phyloP scores from a whole-genome alignment of 2,113 vertebrate species.

The Gambusia affinis region DNA sequence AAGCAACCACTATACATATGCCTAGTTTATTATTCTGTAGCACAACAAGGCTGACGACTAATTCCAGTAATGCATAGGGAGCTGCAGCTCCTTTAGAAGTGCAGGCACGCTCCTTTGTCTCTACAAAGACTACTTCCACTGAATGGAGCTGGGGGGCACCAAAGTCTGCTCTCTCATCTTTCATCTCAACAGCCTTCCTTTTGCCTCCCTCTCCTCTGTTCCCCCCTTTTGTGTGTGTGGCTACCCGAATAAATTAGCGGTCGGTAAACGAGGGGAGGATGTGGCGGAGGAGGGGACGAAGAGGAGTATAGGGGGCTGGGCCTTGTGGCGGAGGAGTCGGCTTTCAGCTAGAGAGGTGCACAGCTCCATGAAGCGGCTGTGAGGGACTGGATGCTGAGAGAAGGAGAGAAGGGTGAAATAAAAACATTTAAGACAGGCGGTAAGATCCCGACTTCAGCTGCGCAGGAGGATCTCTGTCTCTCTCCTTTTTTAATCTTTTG shows the following conservation, averaged over 20 bases:
- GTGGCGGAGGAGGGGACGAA: constrained; percentile 47
- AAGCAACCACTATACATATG: neutral
- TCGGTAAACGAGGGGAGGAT: constrained; percentile 40
- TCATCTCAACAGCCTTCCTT: constrained; percentile 35
- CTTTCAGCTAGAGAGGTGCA: constrained; percentile 75
- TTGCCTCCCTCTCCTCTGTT: constrained; percentile 17
- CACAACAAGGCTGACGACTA: neutral
- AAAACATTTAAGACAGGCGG: constrained; percentile 13
- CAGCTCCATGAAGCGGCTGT: constrained; percentile 53
- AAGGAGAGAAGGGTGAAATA: constrained; percentile 20
- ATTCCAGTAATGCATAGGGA: neutral
- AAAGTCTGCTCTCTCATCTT: constrained; percentile 72
- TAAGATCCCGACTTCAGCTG: constrained; percentile 5
- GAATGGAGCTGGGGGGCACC: constrained; percentile 82
- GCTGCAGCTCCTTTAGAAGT: constrained; percentile 8
- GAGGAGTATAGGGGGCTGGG: constrained; percentile 54
- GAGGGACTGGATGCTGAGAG: constrained; percentile 71
- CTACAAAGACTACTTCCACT: constrained; percentile 70
- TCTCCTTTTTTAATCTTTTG: neutral
- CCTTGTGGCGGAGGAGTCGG: constrained; percentile 72
- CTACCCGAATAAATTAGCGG: constrained; percentile 81
- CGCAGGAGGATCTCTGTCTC: constrained; percentile 9
- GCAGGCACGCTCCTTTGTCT: constrained; percentile 73
- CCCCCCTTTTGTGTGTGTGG: constrained; percentile 71
- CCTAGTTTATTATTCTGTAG: neutral